Evolutionary conservation across 2,888 invertebrate species (phyloP), one percentile per base, ranked within the genome.

Genomic region (Drosophila fulvimacula): DNA sequence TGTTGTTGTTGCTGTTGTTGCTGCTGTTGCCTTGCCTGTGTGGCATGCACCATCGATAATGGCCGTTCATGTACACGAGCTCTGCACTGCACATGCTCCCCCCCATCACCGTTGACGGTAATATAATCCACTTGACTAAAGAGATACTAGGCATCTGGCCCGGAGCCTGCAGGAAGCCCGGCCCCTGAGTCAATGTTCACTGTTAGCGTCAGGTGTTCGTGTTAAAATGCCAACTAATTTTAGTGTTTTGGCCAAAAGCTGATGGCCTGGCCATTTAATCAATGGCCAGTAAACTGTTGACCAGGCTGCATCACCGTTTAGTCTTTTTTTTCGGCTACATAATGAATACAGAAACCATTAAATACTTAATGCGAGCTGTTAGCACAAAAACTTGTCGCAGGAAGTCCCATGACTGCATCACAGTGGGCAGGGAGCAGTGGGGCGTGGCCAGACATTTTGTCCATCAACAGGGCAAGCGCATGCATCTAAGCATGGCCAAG

Each of bases 191-290:
- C 38, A 48, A 38, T 30, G 70, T 67, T 36, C 38, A 55, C 36
- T 17, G 73, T 68, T 38, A 69, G 80, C 70, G 77, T 88, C 90
- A 88, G 90, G 87, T 87, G 86, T 75, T 88, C 89, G 90, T 88
- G 87, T 88, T 87, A 87, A 90, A 84, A 88, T 88, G 88, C 84
- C 81, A 87, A 88, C 83, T 87, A 87, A 87, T 87, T 89, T 85
- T 74, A 81, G 90, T 86, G 64, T 81, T 86, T 85, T 76, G 82
- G 72, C 82, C 75, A 71, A 78, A 68, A 75, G 65, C 71, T 76
- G 60, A 60, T 81, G 64, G 69, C 68, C 34, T 32, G 34, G 67
- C 32, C 72, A 76, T 88, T 82, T 85, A 82, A 82, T 81, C 85
- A 88, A 81, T 71, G 84, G 77, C 57, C 81, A 74, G 79, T 68